Evolutionary conservation across 2,113 vertebrate species (phyloP).

Genomic region (Lipophrys pholis): DNA sequence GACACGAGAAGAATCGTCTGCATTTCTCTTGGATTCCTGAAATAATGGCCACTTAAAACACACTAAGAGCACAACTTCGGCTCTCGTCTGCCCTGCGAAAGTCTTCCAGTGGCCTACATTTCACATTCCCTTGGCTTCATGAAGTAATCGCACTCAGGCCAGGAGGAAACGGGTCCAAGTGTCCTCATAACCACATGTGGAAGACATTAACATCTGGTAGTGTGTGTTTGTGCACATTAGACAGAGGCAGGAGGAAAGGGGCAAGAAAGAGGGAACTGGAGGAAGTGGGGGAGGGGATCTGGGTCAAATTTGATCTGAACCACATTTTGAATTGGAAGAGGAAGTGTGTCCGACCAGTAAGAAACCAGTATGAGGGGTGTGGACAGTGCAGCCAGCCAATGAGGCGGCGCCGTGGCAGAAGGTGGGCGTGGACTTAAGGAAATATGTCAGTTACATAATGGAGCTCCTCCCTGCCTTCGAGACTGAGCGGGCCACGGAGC

Average conservation of each 20-base stretch:
- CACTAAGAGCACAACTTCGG: too few species aligned
- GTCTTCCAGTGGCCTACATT: conserved; percentile 38
- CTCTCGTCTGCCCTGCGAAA: too few species aligned
- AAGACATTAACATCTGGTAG: conserved; percentile 52
- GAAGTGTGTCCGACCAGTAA: conserved; percentile 70
- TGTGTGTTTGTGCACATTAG: conserved; percentile 36
- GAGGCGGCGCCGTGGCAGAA: background rate
- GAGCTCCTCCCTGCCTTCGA: conserved; percentile 54
- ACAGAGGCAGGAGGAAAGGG: conserved; percentile 29
- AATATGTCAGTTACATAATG: conserved; percentile 83
- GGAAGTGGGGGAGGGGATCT: conserved; percentile 46
- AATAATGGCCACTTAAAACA: too few species aligned
- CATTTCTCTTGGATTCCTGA: too few species aligned
- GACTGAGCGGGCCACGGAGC: background rate
- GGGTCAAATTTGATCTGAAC: conserved; percentile 75
- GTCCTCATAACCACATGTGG: conserved; percentile 68
- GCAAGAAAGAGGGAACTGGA: background rate
- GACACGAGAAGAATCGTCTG: too few species aligned
- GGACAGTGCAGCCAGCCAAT: conserved; percentile 65
- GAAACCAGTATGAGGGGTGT: conserved; percentile 34
- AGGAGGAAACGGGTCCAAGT: conserved; percentile 34
- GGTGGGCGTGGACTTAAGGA: conserved; percentile 51
- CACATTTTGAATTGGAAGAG: conserved; percentile 76
- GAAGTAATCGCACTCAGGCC: conserved; percentile 32
- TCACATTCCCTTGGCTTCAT: conserved; percentile 29